A percentile compares a stretch with the other conserved stretches of the same genome.
Conservation (phyloP, 2,888 invertebrate genomes). For the Hypomecis punctinalis region DNA sequence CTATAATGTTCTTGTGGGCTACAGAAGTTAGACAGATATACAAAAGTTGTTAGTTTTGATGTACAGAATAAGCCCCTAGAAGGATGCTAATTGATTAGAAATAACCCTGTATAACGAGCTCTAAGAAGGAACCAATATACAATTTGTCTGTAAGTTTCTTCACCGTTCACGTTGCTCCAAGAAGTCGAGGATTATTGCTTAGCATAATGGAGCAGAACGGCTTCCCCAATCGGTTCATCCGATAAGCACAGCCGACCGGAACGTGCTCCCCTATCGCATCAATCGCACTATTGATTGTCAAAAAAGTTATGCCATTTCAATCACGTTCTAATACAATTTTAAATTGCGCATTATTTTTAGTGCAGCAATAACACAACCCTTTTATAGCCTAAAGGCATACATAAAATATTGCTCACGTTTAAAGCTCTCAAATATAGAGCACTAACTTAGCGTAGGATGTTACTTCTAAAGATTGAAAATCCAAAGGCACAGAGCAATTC, state of each 20-base stretch:
- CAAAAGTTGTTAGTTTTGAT: no score
- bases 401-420: no score
- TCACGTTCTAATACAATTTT: slow-evolving; percentile 49
- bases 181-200: slow-evolving; percentile 62
- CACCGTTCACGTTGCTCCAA: slow-evolving; percentile 45
- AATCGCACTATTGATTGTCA: slow-evolving; percentile 76
- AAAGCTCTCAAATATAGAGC: no score
- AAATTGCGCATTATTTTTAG: slow-evolving; percentile 23
- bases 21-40: no score
- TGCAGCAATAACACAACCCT: slow-evolving; percentile 12
- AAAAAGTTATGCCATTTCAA: slow-evolving; percentile 60
- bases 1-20: no score
- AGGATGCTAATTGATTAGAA: no score
- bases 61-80: no score
- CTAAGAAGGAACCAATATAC: not conserved
- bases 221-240: slow-evolving; percentile 75
- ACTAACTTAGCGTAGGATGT: no score
- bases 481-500: no score
- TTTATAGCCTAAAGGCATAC: slow-evolving; percentile 1
- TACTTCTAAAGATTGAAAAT: no score
- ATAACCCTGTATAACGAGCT: no score
- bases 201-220: slow-evolving; percentile 80
- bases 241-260: slow-evolving; percentile 80
- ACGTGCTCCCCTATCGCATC: slow-evolving; percentile 73
- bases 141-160: slow-evolving; percentile 9